phyloP scores from a whole-genome alignment of 2,888 invertebrate genomes.

The Heliconius charithonia region DNA sequence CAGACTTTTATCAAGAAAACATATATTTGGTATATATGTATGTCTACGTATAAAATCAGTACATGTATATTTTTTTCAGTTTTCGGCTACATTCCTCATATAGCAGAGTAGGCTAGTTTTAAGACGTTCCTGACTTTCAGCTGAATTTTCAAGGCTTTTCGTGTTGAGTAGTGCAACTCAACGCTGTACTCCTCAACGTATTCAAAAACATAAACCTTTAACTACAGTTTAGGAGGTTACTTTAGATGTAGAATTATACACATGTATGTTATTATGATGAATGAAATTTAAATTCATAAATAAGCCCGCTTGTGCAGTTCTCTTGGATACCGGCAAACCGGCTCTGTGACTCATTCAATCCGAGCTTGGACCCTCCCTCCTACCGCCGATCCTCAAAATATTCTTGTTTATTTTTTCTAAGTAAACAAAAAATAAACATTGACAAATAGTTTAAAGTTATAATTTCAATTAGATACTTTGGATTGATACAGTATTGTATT shows the following conservation, averaged over 20 bases:
- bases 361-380: conserved; percentile 52
- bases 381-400: conserved; percentile 37
- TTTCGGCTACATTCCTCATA: no score
- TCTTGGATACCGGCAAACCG: conserved; percentile 53
- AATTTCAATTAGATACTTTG: background rate
- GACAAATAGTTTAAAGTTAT: background rate
- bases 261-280: conserved; percentile 28
- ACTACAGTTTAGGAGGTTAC: background rate
- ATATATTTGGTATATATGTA: no score
- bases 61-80: no score
- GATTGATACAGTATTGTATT: no score
- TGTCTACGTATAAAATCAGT: no score
- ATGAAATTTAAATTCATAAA: conserved; percentile 38
- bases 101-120: no score
- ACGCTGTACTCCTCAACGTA: no score
- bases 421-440: background rate
- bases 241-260: background rate
- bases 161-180: no score
- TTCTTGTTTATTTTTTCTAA: conserved; percentile 3
- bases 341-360: conserved; percentile 65
- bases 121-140: no score
- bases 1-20: no score
- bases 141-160: no score
- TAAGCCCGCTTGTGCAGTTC: conserved; percentile 35
- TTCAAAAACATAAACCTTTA: background rate